Evolutionary conservation across 2,888 invertebrate species (phyloP), one percentile per base, ranked within the genome.

Genomic region (Tinea pellionella): DNA sequence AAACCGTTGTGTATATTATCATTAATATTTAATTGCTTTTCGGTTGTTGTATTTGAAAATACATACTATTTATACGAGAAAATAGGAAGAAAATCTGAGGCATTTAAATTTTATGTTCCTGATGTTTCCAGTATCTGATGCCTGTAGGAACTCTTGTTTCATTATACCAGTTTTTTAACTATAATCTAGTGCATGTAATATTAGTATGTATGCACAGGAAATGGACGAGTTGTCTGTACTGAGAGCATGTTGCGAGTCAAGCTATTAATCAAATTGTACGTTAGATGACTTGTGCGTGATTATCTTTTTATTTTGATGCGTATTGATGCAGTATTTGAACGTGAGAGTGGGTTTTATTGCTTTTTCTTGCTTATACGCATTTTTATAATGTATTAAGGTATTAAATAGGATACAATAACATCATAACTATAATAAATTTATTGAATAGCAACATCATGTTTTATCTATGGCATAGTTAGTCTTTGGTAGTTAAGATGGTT

Each of bases 211-310:
- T 57, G 57, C 57, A 32, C 57, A 57, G 57, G 57, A 57, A 57
- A 57, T 19, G 32, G 32, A 57, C 57, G 57, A 32, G 57, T 19
- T 55, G 47, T 47, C 47, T 47, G 55, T 15, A 57, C 57, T 57
- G 19, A 55, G 57, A 32, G 32, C 57, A n/a, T 32, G 57, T 19
- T 30, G 32, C 16, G 32, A 57, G 32, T 57, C 57, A 30, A 15
- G 57, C 32, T 19, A 57, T 57, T 57, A 57, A 57, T 57, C 57
- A 57, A 32, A 57, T 57, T 57, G 57, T 32, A 57, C 57, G 32
- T 57, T 57, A 57, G 32, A 32, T 24, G 53, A 53, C 24, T 53
- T 15, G 19, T 9, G 18, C 53, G 53, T 24, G 53, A 53, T 53
- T 53, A 53, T 53, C 53, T 53, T 53, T 24, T 24, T 53, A 24